Base-by-base conservation (phyloP, 1,140 invertebrate species). In the Aphelenchoides besseyi region DNA sequence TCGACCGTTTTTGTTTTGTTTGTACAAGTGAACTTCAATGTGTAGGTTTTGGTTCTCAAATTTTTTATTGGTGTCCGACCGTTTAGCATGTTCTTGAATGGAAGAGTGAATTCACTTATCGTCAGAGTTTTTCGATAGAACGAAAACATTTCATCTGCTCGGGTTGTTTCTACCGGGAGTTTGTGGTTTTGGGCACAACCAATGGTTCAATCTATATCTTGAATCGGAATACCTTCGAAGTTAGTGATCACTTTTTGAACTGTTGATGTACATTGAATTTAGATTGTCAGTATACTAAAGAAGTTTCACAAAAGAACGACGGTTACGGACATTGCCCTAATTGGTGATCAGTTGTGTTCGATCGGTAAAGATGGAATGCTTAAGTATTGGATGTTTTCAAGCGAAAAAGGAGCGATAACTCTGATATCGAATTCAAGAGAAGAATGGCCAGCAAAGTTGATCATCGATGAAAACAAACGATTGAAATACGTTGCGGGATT, bases 291-390 rank as follows among this genome's bases (percentile, higher is more conserved):
- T 29, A 66, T 2, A 1, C 12, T 2, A n/a, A n/a, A 0, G n/a
- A 23, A 53, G 12, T 66, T 48, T 8, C 32, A 66, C 16, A 18
- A 23, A 1, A 23, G 32, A 28, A 33, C n/a, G 16, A 12, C 16
- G 36, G 36, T 66, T 29, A 36, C 36, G 30, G 30, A 36, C 36
- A 66, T 66, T 18, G 26, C 16, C 9, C 16, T 23, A 32, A 35
- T 66, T 26, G 30, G 36, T 12, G 3, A 53, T 1, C 16, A 53
- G 18, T 29, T 66, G n/a, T 26, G 18, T 35, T 66, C 63, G 2
- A 33, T 66, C 3, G 63, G 63, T 2, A 66, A 66, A 32, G 63
- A 66, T 53, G 63, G 63, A 16, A 29, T 16, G n/a, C 32, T 66
- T 1, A 66, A 33, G 0, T 16, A n/a, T 23, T 66, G 63, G 63